Evolutionary conservation across 2,797 vertebrate genomes (phyloP).

Genomic region (Periophthalmus magnuspinnatus): DNA sequence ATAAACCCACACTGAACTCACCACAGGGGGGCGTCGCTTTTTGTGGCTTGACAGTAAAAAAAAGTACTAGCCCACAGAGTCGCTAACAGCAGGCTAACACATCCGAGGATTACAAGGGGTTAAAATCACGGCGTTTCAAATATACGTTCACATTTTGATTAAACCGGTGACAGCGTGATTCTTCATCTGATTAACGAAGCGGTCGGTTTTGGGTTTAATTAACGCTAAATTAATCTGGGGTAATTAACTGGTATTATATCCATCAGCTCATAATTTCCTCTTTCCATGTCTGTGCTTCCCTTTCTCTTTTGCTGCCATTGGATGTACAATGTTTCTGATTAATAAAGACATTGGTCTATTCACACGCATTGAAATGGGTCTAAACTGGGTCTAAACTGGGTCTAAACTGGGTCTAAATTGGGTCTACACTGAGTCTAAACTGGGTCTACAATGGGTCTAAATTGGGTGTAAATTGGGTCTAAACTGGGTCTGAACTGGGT

Average conservation of each 20-base stretch:
- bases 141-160: slow-evolving; percentile 57
- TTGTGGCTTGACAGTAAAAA: slow-evolving; percentile 13
- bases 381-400: too few relatives aligned
- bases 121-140: slow-evolving; percentile 36
- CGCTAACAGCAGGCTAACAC: neutral
- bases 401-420: too few relatives aligned
- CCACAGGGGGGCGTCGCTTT: slow-evolving; percentile 13
- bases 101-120: slow-evolving; percentile 16
- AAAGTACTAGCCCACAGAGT: slow-evolving; percentile 19
- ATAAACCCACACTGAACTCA: slow-evolving; percentile 4
- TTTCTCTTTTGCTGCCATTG: slow-evolving; percentile 30
- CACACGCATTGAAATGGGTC: too few relatives aligned
- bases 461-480: too few relatives aligned
- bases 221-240: slow-evolving; percentile 61
- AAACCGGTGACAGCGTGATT: slow-evolving; percentile 67
- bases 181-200: slow-evolving; percentile 68
- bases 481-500: too few relatives aligned
- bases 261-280: slow-evolving; percentile 34
- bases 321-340: slow-evolving; percentile 31
- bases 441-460: too few relatives aligned
- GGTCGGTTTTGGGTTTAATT: slow-evolving; percentile 66
- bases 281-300: slow-evolving; percentile 32
- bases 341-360: slow-evolving; percentile 23
- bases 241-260: slow-evolving; percentile 69
- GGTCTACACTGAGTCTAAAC: too few relatives aligned